These are phyloP conservation scores for Mesoclemmys tuberculata DNA, from an alignment of 2,113 vertebrate species.

Conservation along the genomic window DNA sequence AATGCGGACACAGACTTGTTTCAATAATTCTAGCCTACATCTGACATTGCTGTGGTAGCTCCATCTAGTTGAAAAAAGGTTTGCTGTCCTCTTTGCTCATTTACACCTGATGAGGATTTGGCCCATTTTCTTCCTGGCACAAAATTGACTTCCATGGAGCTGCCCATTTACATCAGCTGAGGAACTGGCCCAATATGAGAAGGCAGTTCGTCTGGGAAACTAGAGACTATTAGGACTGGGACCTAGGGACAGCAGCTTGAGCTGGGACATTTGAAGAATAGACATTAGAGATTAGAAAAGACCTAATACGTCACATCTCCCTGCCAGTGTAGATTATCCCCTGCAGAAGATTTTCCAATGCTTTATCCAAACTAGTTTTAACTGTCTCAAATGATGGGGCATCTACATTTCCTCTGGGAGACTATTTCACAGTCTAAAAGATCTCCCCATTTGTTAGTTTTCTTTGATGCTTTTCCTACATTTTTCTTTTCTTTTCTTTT, in stretches of 20 bases:
- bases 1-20: not conserved
- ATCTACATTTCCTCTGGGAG: not conserved
- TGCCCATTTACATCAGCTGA: not conserved
- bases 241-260: not conserved
- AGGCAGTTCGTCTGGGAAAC: not conserved
- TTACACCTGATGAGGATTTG: not conserved
- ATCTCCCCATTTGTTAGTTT: not conserved
- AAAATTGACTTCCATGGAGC: not conserved
- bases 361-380: not conserved
- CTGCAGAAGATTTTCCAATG: fast-evolving
- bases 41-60: not conserved
- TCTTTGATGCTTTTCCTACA: not conserved
- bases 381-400: not conserved
- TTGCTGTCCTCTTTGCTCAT: not conserved
- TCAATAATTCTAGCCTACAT: not conserved
- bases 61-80: not conserved
- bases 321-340: fast-evolving
- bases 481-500: not conserved
- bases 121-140: not conserved
- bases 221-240: not conserved
- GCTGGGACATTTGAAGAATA: not conserved
- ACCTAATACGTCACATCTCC: not conserved
- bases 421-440: not conserved
- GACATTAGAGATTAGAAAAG: not conserved
- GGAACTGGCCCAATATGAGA: not conserved